Percentiles rank a stretch among this genome's conserved stretches.
These are phyloP conservation scores for Cyphotilapia sp. DNA, from an alignment of 2,113 vertebrate genomes.

Conservation along the genomic window DNA sequence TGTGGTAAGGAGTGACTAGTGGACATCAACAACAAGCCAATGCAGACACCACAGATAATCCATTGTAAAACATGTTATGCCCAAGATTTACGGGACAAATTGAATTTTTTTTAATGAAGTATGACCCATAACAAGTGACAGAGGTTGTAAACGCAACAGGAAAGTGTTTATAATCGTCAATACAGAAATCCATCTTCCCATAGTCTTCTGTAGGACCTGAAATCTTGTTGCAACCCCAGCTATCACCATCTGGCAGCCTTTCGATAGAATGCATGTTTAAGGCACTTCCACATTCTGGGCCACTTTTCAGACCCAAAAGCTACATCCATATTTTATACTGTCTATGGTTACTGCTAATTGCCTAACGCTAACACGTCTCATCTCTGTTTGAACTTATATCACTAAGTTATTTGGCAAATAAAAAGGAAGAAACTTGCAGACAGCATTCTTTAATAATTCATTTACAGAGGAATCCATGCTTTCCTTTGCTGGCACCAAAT, in stretches of 20 bases:
- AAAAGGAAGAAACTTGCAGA: not conserved
- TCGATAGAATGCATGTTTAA: not conserved
- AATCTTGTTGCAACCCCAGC: not conserved
- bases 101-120: not conserved
- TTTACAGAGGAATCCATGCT: not conserved
- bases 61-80: not conserved
- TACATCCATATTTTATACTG: not conserved
- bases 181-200: not conserved
- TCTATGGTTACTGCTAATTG: not conserved
- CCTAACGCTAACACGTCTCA: not conserved
- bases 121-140: not conserved
- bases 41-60: not conserved
- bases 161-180: not conserved
- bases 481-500: not conserved
- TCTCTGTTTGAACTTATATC: not conserved
- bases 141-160: not conserved
- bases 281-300: not conserved
- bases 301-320: not conserved
- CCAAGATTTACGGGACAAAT: not conserved
- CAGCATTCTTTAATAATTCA: not conserved
- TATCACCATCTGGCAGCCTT: not conserved
- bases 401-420: not conserved
- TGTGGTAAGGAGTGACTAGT: not conserved
- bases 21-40: not conserved
- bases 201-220: not conserved